Base-by-base conservation (phyloP, 2,888 invertebrate species). In the Drosophila flavopinicola region DNA sequence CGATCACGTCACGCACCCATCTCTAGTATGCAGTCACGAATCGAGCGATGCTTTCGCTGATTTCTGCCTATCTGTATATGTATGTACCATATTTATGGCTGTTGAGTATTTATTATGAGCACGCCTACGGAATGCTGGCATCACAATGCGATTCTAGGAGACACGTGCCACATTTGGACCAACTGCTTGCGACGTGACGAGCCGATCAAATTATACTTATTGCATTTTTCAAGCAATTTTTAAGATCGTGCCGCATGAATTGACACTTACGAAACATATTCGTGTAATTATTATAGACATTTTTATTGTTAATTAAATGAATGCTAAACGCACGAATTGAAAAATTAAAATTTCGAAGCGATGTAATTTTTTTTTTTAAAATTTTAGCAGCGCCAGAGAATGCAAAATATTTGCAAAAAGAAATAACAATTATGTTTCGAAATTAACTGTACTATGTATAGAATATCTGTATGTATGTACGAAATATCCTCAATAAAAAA, bases 91-190 rank as follows among this genome's bases (percentile, higher is more conserved):
- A 53, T 27, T 15, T 30, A 52, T 47, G 13, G 23, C 11, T 44
- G 25, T 45, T 24, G 47, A 25, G 11, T 20, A 20, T 4, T 3
- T 20, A 20, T 20, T 60, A n/a, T 25, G n/a, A 49, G 10, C 13
- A 25, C 2, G 20, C 20, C 20, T 32, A 38, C 47, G 33, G 39
- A 57, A 57, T 64, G 33, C 10, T 30, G 20, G 32, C 35, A 64
- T 41, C n/a, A 9, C 45, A 24, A 4, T 7, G 9, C 44, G 11
- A 20, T 52, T 71, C 47, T 57, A 27, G 42, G 6, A 35, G 30
- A 59, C 70, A 69, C 82, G 82, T 78, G 78, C 61, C 56, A 23
- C 5, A n/a, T n/a, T 38, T 42, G 69, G 20, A 15, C 27, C 38
- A 59, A 63, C 17, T 23, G 23, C 39, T 44, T 52, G 25, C 27